phyloP scores from a whole-genome alignment of 2,113 vertebrate genomes.

The Strigops habroptila region DNA sequence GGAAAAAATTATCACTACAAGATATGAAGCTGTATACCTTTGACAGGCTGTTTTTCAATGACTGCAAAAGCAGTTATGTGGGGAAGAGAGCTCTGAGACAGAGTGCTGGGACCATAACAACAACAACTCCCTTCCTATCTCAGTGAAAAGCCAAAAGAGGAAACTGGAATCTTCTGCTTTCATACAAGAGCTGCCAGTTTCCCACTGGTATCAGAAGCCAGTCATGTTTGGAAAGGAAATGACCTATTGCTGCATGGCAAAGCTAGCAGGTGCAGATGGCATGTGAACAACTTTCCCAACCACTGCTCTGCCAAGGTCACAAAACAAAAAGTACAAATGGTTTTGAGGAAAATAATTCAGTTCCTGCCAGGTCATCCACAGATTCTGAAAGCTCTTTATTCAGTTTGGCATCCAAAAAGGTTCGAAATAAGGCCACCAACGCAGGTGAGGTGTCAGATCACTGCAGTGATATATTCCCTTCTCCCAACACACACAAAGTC shows the following conservation, averaged over 20 bases:
- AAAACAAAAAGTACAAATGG: background rate
- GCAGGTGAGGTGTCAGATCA: background rate
- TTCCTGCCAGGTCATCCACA: background rate
- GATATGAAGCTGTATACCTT: background rate
- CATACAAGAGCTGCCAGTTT: slow-evolving; percentile 6
- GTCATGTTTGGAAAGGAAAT: slow-evolving; percentile 16
- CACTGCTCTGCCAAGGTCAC: background rate
- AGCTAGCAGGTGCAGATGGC: background rate
- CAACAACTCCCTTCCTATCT: slow-evolving; percentile 23
- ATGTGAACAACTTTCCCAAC: background rate
- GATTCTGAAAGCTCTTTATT: background rate
- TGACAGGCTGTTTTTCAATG: background rate
- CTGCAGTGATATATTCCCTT: background rate
- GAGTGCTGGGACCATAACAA: background rate
- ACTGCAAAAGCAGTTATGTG: background rate
- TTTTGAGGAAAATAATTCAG: background rate
- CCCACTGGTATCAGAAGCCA: background rate
- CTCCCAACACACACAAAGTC: background rate
- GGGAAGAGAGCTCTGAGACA: background rate
- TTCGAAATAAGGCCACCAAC: background rate
- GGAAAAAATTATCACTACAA: background rate
- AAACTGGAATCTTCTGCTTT: slow-evolving; percentile 25
- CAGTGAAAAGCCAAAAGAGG: background rate
- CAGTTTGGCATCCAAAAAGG: background rate
- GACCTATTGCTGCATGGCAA: background rate